Evolutionary conservation across 2,113 vertebrate genomes (phyloP), one percentile per base, ranked within the genome.

Genomic region (Emydura subglobosa): DNA sequence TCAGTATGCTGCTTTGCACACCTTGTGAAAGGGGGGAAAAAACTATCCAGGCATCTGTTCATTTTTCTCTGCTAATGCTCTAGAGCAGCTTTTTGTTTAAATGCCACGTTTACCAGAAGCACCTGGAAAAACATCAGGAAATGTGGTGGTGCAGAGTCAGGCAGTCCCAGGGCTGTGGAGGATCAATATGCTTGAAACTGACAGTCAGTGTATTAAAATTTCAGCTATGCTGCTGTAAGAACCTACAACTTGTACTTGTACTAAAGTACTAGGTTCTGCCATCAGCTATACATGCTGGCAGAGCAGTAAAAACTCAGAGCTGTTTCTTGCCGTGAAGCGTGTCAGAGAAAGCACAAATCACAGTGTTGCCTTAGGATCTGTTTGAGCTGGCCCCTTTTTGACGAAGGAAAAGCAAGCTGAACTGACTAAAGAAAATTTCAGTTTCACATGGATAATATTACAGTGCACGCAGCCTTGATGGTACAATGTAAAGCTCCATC

Each of bases 371-470:
- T 34, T 61, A 8, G 6, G 29, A 2, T 16, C 31, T 3, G 27
- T 14, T 61, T 31, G 55, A 80, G 72, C 57, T 78, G 83, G 34
- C 86, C 50, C 14, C n/a, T 42, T 86, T 92, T 34, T 42, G 82
- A 79, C 92, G 91, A 92, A 44, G 74, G 29, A 34, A 61, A 34
- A 88, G 94, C 89, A 90, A 94, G 16, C 42, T 83, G 61, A 13
- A 81, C 90, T 74, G 87, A 85, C 81, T 59, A 79, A 65, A 88
- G 79, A 88, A 85, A 87, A 91, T 79, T 50, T 19, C 87, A 88
- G 81, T 85, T 81, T 14, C n/a, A 51, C 42, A 34, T 79, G 82
- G 91, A 78, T 92, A 95, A 55, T 27, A 50, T 11, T 19, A 5
- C n/a, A 22, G n/a, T 39, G 65, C 65, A 72, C 9, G 10, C n/a